Percentiles rank a stretch among this genome's conserved stretches.
Evolutionary conservation across 2,888 invertebrate species (phyloP).

Genomic region (Eulithis prunata): DNA sequence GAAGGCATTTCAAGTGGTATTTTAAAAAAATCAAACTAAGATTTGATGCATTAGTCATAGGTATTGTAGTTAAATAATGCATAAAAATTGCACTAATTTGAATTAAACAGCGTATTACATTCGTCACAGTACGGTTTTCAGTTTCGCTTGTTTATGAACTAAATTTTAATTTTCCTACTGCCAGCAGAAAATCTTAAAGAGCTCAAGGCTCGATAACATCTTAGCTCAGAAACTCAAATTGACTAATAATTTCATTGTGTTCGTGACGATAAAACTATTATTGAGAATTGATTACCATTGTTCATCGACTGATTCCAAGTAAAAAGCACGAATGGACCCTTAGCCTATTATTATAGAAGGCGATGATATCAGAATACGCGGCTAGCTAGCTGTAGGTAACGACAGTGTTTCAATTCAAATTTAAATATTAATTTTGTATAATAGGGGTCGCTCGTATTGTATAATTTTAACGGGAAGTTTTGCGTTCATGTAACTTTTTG

Average conservation of each 20-base stretch:
- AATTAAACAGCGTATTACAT: conserved; percentile 8
- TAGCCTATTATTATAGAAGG: conserved; percentile 51
- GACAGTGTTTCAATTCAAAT: conserved; percentile 4
- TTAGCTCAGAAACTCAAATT: conserved; percentile 36
- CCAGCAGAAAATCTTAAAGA: conserved; percentile 35
- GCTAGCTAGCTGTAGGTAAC: conserved; percentile 32
- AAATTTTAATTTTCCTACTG: neutral
- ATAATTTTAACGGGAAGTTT: conserved; percentile 1
- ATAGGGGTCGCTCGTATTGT: neutral
- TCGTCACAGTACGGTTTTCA: neutral
- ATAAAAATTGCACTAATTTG: conserved; percentile 11
- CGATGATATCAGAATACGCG: conserved; percentile 41
- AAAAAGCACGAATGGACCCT: conserved; percentile 48
- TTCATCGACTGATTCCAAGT: conserved; percentile 50
- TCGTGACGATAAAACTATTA: conserved; percentile 61
- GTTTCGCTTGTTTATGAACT: neutral
- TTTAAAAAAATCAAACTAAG: neutral
- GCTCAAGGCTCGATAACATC: conserved; percentile 39
- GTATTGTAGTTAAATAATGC: neutral
- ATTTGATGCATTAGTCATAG: neutral
- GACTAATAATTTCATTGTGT: conserved; percentile 53
- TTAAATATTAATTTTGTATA: neutral
- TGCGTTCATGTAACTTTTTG: neutral
- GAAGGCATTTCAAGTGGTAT: too few species aligned
- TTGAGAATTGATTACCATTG: conserved; percentile 57